Conservation (phyloP, 2,888 invertebrate genomes). For the Polyploca ridens region DNA sequence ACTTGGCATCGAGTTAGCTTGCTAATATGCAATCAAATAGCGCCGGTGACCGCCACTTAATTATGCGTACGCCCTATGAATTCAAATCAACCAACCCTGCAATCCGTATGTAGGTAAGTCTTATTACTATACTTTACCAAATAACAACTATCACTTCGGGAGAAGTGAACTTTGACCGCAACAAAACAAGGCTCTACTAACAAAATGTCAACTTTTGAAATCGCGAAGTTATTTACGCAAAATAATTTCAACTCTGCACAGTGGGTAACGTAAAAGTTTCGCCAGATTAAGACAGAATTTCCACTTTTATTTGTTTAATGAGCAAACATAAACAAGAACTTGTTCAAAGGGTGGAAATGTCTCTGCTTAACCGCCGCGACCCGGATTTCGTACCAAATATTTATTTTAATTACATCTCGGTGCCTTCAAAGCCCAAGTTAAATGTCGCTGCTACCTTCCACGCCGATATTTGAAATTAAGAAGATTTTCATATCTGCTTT, state of each 20-base stretch:
- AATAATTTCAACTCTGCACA: slow-evolving; percentile 46
- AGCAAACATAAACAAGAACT: slow-evolving; percentile 82
- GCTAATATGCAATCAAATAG: slow-evolving; percentile 78
- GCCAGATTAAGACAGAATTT: slow-evolving; percentile 69
- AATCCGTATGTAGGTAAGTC: slow-evolving; percentile 39
- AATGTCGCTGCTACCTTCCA: slow-evolving; percentile 62
- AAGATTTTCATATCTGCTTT: slow-evolving; percentile 23
- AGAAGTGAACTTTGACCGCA: background rate
- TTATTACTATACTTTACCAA: background rate
- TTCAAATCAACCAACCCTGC: slow-evolving; percentile 62
- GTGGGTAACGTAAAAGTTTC: slow-evolving; percentile 58
- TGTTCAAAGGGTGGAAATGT: slow-evolving; percentile 81
- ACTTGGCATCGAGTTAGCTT: slow-evolving; percentile 75
- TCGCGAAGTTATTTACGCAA: slow-evolving; percentile 42
- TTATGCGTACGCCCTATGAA: slow-evolving; percentile 76
- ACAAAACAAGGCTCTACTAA: slow-evolving; percentile 32
- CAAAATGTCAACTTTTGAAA: slow-evolving; percentile 38
- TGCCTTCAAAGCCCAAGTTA: slow-evolving; percentile 69
- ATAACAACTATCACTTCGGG: background rate
- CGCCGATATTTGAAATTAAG: slow-evolving; percentile 62
- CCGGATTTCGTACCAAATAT: slow-evolving; percentile 82
- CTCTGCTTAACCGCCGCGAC: slow-evolving; percentile 78
- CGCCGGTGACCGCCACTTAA: slow-evolving; percentile 68
- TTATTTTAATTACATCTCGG: slow-evolving; percentile 82
- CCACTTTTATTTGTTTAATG: slow-evolving; percentile 80